A percentile compares a stretch with the other conserved stretches of the same genome.
phyloP scores from a whole-genome alignment of 2,888 invertebrate genomes.

The Trisateles emortualis region DNA sequence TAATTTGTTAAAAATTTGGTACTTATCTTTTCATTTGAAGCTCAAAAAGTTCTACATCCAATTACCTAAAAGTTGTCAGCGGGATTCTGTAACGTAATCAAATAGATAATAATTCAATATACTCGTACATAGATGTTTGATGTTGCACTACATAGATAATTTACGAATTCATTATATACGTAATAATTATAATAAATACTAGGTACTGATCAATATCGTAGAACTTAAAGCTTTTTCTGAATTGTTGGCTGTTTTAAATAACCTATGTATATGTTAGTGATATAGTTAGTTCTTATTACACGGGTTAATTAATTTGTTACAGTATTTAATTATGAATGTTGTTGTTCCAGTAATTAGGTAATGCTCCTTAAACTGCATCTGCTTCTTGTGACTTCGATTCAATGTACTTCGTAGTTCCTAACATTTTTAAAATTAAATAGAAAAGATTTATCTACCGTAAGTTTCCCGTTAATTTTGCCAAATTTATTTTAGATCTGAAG shows the following conservation, averaged over 20 bases:
- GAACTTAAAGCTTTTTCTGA: constrained; percentile 4
- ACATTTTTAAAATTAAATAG: too few relatives aligned
- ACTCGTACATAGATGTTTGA: constrained; percentile 3
- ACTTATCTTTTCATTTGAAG: neutral
- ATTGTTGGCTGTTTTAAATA: neutral
- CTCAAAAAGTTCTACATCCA: neutral
- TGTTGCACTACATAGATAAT: constrained; percentile 15
- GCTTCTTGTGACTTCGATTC: neutral
- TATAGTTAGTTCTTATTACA: too few relatives aligned
- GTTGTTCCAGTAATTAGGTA: neutral
- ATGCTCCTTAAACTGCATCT: neutral
- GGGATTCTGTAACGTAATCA: neutral
- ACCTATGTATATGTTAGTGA: constrained; percentile 6
- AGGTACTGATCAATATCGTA: too few relatives aligned
- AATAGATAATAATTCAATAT: neutral
- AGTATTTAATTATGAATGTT: neutral
- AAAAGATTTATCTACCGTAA: too few relatives aligned
- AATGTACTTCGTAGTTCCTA: neutral
- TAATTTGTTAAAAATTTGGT: neutral
- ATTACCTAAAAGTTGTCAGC: neutral
- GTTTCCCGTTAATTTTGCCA: too few relatives aligned
- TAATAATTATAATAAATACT: too few relatives aligned
- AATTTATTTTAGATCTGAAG: too few relatives aligned
- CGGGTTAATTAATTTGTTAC: neutral
- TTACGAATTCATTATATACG: too few relatives aligned